Conservation (phyloP, 2,888 invertebrate species). For the Colostygia pectinataria region DNA sequence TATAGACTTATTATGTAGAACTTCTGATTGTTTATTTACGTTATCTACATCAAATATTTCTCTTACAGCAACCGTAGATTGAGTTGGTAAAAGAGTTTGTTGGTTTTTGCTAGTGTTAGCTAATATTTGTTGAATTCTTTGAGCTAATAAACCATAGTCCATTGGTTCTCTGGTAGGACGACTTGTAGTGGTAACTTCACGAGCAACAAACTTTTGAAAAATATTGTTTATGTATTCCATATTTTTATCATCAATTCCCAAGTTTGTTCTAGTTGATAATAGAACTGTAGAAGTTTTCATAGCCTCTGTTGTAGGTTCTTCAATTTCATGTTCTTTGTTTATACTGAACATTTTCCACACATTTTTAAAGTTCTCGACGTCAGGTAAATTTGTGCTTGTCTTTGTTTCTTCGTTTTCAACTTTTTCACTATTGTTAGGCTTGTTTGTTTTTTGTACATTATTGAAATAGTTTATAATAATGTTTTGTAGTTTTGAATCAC, state of each 20-base stretch:
- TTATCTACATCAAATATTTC: background rate
- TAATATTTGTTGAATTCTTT: conserved; percentile 32
- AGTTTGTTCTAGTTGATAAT: background rate
- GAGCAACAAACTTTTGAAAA: conserved; percentile 40
- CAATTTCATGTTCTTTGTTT: conserved; percentile 1
- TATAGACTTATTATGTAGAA: conserved; percentile 6
- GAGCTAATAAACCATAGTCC: conserved; percentile 26
- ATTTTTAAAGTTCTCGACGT: conserved; percentile 10
- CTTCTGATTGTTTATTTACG: background rate
- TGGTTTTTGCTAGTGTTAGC: conserved; percentile 6
- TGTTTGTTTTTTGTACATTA: conserved; percentile 27
- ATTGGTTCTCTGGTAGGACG: conserved; percentile 20
- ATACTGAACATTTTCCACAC: conserved; percentile 13
- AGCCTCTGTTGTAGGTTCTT: conserved; percentile 10
- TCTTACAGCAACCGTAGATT: background rate
- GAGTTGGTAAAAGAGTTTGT: background rate
- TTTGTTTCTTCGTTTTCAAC: background rate
- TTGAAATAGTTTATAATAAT: conserved; percentile 16
- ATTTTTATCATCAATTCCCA: conserved; percentile 15
- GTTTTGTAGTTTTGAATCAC: conserved; percentile 12
- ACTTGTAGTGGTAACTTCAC: conserved; percentile 27
- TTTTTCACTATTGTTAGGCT: conserved; percentile 1
- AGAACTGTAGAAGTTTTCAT: background rate
- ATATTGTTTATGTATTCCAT: conserved; percentile 42
- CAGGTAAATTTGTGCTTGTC: background rate